Base-by-base conservation (phyloP, 1,140 invertebrate species). In the Pomacea maculata region DNA sequence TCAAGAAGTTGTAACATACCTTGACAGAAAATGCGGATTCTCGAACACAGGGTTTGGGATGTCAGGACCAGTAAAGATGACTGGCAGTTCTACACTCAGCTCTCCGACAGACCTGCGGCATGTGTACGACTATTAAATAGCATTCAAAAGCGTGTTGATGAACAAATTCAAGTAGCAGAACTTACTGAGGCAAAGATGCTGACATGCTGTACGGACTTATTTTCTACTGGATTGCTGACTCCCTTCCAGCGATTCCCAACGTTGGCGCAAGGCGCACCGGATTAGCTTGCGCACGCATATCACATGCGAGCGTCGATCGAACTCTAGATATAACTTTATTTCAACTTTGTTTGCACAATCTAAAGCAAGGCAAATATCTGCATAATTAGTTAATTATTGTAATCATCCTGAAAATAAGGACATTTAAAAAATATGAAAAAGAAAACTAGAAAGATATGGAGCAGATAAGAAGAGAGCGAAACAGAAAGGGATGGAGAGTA, bases 1-100 rank as follows among this genome's bases (percentile, higher is more conserved):
- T 6, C 15, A 34, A 45, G 54, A 25, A 5, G 34, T 19, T 57
- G 67, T 19, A 8, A 83, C 79, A 61, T 74, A 85, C 84, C 81
- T 83, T 75, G 80, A 34, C n/a, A 85, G 14, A 57, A 85, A 85
- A 29, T 55, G 77, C 11, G 82, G 79, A 70, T 85, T 85, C 76
- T 83, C 79, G 81, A 85, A 85, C 17, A 83, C 78, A 72, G 80
- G 82, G 61, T 76, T 65, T 77, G 82, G 81, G 54, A 79, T 81
- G 61, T 78, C 63, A 11, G 81, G 75, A 14, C 76, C n/a, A 17
- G 57, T 70, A 34, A 78, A 74, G 45, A 81, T 80, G 54, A 64
- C n/a, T 17, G 75, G 82, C 68, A 83, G 57, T 21, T 76, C 63
- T 1, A 83, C 54, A 29, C 61, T 54, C 10, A 52, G 57, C 12